Percentiles rank a stretch among this genome's conserved stretches.
Conservation (phyloP, 2,113 vertebrate genomes). For the Lepidothrix coronata region DNA sequence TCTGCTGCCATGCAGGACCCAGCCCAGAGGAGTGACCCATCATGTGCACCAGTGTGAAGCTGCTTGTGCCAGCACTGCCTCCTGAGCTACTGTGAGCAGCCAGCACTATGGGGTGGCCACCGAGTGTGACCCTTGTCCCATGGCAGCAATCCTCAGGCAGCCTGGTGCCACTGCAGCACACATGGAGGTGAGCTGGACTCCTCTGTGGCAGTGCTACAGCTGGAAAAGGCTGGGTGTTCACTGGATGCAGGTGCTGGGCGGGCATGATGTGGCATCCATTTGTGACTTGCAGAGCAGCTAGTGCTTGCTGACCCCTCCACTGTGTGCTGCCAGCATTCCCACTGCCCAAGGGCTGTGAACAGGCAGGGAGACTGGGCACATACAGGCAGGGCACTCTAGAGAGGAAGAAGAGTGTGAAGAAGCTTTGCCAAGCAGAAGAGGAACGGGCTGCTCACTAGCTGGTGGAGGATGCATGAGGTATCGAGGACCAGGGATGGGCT, state of each 20-base stretch:
- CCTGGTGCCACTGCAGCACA: rapidly evolving
- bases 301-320: not conserved
- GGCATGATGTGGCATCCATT: rapidly evolving
- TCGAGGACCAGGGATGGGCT: not conserved
- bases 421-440: not conserved
- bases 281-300: not conserved
- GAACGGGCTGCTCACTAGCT: not conserved
- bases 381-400: not conserved
- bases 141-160: not conserved
- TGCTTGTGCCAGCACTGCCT: not conserved
- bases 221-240: not conserved
- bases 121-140: rapidly evolving
- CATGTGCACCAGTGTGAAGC: rapidly evolving
- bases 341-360: not conserved
- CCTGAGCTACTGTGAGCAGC: not conserved
- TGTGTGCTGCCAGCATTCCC: not conserved
- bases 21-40: not conserved
- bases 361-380: not conserved
- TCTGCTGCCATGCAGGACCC: not conserved
- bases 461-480: not conserved
- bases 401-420: not conserved
- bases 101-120: not conserved
- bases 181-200: not conserved
- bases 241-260: not conserved
- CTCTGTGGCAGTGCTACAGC: rapidly evolving